phyloP scores from a whole-genome alignment of 2,113 vertebrate genomes.

The Oenanthe oenanthe region DNA sequence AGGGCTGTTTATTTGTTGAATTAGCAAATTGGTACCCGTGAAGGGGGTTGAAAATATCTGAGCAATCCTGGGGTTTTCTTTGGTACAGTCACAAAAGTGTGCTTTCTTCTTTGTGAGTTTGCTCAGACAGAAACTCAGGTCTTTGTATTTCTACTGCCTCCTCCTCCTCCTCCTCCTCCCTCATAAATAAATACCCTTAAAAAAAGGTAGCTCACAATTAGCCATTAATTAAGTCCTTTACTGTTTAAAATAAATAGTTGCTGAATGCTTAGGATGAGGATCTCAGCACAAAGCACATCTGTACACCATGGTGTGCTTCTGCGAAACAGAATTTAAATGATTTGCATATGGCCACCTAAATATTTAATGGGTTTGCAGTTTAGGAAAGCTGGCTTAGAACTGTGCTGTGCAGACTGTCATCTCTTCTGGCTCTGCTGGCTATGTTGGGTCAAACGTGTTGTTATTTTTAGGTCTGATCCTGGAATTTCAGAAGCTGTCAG shows the following conservation, averaged over 20 bases:
- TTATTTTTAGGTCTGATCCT: constrained; percentile 21
- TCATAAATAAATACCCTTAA: background rate
- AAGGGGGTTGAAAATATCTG: background rate
- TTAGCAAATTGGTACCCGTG: background rate
- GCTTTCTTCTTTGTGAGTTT: background rate
- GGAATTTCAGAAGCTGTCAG: background rate
- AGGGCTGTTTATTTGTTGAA: constrained; percentile 39
- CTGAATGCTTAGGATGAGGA: constrained; percentile 27
- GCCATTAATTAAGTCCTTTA: constrained; percentile 45
- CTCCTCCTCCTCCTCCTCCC: background rate
- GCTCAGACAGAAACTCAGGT: background rate
- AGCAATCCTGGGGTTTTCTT: constrained; percentile 10
- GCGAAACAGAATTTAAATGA: constrained; percentile 59
- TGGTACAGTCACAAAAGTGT: background rate
- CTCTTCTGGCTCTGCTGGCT: background rate
- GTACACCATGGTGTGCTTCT: constrained; percentile 26
- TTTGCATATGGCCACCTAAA: constrained; percentile 72
- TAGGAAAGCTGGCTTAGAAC: constrained; percentile 47
- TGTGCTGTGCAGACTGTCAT: background rate
- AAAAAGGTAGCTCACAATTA: constrained; percentile 1
- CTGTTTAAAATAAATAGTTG: constrained; percentile 46
- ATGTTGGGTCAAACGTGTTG: background rate
- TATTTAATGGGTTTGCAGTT: constrained; percentile 65
- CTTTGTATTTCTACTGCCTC: background rate
- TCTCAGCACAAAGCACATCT: constrained; percentile 20